Base-by-base conservation (phyloP, 2,888 invertebrate species). In the Pyralis farinalis region DNA sequence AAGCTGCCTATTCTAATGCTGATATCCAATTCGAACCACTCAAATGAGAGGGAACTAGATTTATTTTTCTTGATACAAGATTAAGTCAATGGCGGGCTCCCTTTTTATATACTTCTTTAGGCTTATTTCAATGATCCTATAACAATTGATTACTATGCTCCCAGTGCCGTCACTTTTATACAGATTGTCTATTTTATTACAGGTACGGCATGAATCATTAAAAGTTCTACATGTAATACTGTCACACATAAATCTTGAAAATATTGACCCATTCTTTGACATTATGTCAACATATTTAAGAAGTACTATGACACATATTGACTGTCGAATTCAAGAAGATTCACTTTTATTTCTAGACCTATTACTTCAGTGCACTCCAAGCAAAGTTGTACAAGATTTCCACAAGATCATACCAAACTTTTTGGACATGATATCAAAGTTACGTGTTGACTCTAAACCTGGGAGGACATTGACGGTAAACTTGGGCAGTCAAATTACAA, bases 281-380 rank as follows among this genome's bases (percentile, higher is more conserved):
- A 89, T 95, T 4, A 80, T 97, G 44, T 92, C 94, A 11, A 94
- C 95, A 1, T 95, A 96, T 72, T 75, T 97, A 34, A 91, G 94
- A 38, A 97, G 97, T 83, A 95, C 96, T 0, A 96, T 98, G 96
- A 97, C 97, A 0, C 96, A 97, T 61, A 95, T 98, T 44, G 92
- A 95, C 67, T 91, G 90, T 7, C 88, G 91, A 36, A 93, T 98
- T 47, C 95, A 96, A 67, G 94, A 96, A 67, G 97, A 97, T 73
- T 95, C 97, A 0, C 82, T 98, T 0, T 68, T 93, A 0, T 91
- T 97, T 50, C 80, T 98, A 10, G 97, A 97, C 64, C 88, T 94
- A 30, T 85, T 97, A n/a, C 74, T 96, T 8, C 84, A 91, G 29
- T 90, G 93, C 55, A 90, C 92, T 39, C 94, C 95, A 1, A 66